phyloP scores from a whole-genome alignment of 2,797 vertebrate species.

The Rousettus madagascariensis region DNA sequence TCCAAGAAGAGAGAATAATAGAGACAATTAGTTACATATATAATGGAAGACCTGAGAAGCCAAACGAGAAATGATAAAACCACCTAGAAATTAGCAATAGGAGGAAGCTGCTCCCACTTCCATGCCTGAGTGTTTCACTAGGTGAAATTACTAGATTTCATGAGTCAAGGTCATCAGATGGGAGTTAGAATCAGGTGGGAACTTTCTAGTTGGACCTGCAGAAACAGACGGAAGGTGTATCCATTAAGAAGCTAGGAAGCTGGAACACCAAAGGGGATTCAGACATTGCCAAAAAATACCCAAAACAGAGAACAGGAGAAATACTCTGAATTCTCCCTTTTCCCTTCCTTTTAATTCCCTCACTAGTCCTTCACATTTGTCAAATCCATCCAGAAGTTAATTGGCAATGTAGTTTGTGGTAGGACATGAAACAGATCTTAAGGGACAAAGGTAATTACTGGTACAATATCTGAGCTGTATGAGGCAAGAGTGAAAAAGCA shows the following conservation, averaged over 20 bases:
- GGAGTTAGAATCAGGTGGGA: neutral
- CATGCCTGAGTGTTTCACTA: neutral
- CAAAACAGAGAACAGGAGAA: neutral
- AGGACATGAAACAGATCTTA: neutral
- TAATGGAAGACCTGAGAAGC: neutral
- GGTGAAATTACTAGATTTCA: neutral
- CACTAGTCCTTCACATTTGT: neutral
- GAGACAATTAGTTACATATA: neutral
- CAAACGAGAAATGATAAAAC: neutral
- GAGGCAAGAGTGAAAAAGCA: neutral
- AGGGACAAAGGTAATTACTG: neutral
- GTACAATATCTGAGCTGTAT: neutral
- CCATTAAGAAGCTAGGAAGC: neutral
- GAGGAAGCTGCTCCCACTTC: neutral
- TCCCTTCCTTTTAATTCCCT: neutral
- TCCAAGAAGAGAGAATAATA: neutral
- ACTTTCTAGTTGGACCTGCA: neutral
- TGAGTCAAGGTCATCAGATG: neutral
- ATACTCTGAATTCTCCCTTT: neutral
- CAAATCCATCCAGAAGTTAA: conserved; percentile 2
- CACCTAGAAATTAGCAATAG: neutral
- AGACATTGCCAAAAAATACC: neutral
- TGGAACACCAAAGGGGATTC: neutral
- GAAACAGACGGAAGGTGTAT: neutral
- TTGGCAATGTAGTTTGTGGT: neutral